Evolutionary conservation across 2,797 vertebrate species (phyloP).

Genomic region (Hipposideros larvatus): DNA sequence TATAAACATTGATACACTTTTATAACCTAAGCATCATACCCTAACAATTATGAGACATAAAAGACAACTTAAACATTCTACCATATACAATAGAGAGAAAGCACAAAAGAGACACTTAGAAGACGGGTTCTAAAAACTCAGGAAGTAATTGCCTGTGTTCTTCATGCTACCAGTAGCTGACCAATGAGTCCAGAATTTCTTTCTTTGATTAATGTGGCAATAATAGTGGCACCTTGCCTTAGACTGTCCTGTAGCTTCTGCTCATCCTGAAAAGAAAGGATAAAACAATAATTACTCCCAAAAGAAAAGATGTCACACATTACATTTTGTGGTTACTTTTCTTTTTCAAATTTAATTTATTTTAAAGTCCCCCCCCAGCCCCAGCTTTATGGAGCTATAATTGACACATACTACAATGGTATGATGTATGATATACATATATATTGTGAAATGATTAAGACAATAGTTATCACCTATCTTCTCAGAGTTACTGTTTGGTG

Average conservation of each 20-base stretch:
- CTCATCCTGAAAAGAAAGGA: slow-evolving; percentile 81
- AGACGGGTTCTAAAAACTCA: background rate
- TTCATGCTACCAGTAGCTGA: slow-evolving; percentile 88
- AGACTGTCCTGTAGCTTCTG: slow-evolving; percentile 85
- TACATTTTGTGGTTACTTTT: background rate
- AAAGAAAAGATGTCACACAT: background rate
- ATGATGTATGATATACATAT: background rate
- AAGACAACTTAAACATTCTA: slow-evolving; percentile 5
- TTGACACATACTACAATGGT: background rate
- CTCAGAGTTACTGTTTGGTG: background rate
- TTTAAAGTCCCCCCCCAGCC: background rate
- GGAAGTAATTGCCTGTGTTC: background rate
- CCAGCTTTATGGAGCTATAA: background rate
- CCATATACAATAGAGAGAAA: background rate
- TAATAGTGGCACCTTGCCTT: slow-evolving; percentile 86
- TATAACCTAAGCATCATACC: background rate
- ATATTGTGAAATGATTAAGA: background rate
- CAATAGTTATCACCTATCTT: background rate
- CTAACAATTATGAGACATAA: background rate
- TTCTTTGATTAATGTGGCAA: slow-evolving; percentile 88
- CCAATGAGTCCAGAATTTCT: slow-evolving; percentile 87
- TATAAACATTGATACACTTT: background rate
- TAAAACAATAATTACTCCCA: slow-evolving; percentile 4
- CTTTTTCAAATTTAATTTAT: background rate
- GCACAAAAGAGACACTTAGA: background rate